Evolutionary conservation across 2,797 vertebrate species (phyloP).

Genomic region (Babyrousa celebensis): DNA sequence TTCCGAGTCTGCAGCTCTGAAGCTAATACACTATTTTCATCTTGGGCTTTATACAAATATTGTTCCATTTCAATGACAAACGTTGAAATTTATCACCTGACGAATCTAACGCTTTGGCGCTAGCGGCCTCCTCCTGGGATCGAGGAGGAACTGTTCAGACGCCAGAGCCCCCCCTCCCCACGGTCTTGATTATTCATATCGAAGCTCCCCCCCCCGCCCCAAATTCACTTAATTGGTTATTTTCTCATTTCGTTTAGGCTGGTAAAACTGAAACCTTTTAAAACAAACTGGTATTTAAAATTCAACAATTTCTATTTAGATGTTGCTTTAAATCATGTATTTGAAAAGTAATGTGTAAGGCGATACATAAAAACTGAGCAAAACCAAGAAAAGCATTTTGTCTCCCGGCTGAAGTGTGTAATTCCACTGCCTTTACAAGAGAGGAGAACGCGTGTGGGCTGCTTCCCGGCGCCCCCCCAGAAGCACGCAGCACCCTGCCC

Average conservation of each 20-base stretch:
- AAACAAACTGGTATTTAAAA: slow-evolving; percentile 76
- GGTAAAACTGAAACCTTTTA: slow-evolving; percentile 69
- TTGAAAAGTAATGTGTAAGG: slow-evolving; percentile 69
- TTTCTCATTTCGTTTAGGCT: slow-evolving; percentile 69
- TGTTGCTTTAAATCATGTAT: slow-evolving; percentile 75
- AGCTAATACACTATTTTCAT: slow-evolving; percentile 13
- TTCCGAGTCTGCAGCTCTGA: not conserved
- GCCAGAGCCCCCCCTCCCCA: slow-evolving; percentile 47
- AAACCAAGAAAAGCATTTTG: slow-evolving; percentile 56
- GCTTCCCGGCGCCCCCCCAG: too few species aligned
- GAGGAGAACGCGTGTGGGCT: not conserved
- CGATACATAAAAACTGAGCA: slow-evolving; percentile 81
- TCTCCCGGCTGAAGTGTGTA: slow-evolving; percentile 82
- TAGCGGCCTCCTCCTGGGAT: slow-evolving; percentile 37
- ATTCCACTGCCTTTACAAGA: slow-evolving; percentile 79
- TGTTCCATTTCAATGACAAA: slow-evolving; percentile 52
- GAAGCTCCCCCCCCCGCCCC: not conserved
- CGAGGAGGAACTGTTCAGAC: not conserved
- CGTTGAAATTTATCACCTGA: slow-evolving; percentile 69
- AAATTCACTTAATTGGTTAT: slow-evolving; percentile 41
- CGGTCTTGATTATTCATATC: not conserved
- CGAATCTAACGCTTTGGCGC: slow-evolving; percentile 37
- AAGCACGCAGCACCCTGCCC: too few species aligned
- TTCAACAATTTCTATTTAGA: slow-evolving; percentile 76
- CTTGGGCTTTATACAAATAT: slow-evolving; percentile 59